A percentile compares a stretch with the other conserved stretches of the same genome.
Evolutionary conservation across 2,888 invertebrate species (phyloP).

Genomic region (Parnassius mnemosyne): DNA sequence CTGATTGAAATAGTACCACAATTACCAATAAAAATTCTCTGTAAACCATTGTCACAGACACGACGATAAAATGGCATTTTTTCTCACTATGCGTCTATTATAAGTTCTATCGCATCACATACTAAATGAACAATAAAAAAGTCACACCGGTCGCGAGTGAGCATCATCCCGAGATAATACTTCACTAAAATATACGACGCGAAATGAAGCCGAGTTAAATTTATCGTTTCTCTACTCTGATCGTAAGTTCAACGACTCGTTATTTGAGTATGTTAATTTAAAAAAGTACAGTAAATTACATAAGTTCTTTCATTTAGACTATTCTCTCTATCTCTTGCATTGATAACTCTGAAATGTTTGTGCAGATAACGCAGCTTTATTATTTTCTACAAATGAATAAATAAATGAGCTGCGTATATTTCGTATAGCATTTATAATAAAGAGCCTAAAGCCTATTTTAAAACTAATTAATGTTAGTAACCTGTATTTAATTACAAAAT

Average conservation of each 20-base stretch:
- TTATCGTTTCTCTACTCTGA: conserved; percentile 23
- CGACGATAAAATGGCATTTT: conserved; percentile 32
- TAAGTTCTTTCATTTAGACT: conserved; percentile 1
- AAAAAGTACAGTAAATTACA: conserved; percentile 13
- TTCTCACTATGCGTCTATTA: conserved; percentile 26
- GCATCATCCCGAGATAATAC: conserved; percentile 57
- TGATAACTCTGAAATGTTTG: conserved; percentile 3
- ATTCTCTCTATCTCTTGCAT: background rate
- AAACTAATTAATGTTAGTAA: too few relatives aligned
- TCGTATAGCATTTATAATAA: too few relatives aligned
- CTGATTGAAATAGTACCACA: conserved; percentile 36
- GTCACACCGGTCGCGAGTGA: conserved; percentile 49
- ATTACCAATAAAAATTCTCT: conserved; percentile 34
- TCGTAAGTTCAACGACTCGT: conserved; percentile 25
- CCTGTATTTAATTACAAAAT: too few relatives aligned
- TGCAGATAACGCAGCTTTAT: background rate
- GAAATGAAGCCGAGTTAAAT: conserved; percentile 35
- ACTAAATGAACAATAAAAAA: conserved; percentile 46
- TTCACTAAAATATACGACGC: conserved; percentile 42
- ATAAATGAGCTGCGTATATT: conserved; percentile 2
- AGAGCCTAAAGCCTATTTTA: too few relatives aligned
- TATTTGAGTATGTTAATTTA: conserved; percentile 8
- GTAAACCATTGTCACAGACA: conserved; percentile 39
- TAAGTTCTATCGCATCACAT: conserved; percentile 38
- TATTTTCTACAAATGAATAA: background rate